Base-by-base conservation (phyloP, 1,140 invertebrate genomes). In the Temnothorax nylanderi region DNA sequence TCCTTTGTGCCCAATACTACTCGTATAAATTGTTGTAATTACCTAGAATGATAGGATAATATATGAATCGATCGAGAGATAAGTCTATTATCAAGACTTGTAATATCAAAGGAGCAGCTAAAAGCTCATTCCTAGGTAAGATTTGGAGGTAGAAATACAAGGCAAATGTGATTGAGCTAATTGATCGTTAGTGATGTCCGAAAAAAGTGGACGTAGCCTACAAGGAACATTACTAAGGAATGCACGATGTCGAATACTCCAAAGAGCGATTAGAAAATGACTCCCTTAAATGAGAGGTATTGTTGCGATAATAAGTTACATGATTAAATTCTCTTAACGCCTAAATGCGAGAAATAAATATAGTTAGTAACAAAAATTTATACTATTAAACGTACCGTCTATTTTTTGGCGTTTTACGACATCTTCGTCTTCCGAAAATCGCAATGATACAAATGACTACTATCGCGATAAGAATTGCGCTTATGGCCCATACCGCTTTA, bases 371-470 rank as follows among this genome's bases (percentile, higher is more conserved):
- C 54, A 10, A 84, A 60, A 37, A 71, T 71, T 34, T 62, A 65
- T 75, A 81, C 0, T n/a, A 26, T 74, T 93, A 94, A 64, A 94
- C 94, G 67, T 94, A 95, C 72, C 94, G 89, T 86, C 94, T 93
- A 91, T 95, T 95, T 92, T 94, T 95, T 92, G 94, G 94, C 21
- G 91, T 90, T 90, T 92, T 93, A 34, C 90, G 89, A 87, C 94
- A 95, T 87, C 94, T 89, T 90, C 88, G 89, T 76, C 91, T 88
- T 4, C 94, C 93, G 65, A 94, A 94, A 72, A 95, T 94, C 3
- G 93, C 93, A 58, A 95, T 93, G 37, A 94, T 85, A 82, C 94
- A 94, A 81, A 95, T 93, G 26, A 89, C 51, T 21, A 94, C 60
- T 13, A 89, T 93, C 7, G 92, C 94, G 51, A 95, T 44, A 2